Evolutionary conservation across 2,888 invertebrate genomes (phyloP).

Genomic region (Encarsia formosa): DNA sequence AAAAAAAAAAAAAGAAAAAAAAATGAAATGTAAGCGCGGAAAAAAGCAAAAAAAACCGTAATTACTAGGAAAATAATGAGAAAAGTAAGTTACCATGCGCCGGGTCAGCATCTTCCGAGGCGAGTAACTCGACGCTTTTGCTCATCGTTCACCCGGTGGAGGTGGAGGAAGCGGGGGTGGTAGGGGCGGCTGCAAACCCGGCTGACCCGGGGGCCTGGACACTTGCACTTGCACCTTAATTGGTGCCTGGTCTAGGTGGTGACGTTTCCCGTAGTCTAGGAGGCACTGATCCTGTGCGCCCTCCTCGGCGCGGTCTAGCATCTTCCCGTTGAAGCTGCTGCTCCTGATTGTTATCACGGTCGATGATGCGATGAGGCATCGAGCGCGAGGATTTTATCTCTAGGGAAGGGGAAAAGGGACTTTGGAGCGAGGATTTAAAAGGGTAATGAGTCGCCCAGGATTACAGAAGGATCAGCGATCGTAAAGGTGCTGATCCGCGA

Average conservation of each 20-base stretch:
- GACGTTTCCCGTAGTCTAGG: too few relatives aligned
- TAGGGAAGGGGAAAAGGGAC: too few relatives aligned
- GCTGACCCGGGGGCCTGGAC: neutral
- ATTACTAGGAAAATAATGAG: too few relatives aligned
- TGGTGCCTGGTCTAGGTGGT: too few relatives aligned
- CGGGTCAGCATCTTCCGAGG: conserved; percentile 45
- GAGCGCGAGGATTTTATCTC: too few relatives aligned
- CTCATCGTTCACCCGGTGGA: conserved; percentile 34
- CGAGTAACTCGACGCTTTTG: conserved; percentile 48
- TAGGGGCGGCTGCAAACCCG: neutral
- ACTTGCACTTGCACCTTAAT: neutral
- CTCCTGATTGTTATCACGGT: conserved; percentile 24
- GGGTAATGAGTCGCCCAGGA: too few relatives aligned
- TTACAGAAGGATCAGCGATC: too few relatives aligned
- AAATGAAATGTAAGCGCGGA: too few relatives aligned
- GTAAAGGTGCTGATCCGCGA: too few relatives aligned
- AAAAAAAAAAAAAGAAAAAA: too few relatives aligned
- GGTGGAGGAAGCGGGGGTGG: conserved; percentile 1
- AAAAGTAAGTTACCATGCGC: conserved; percentile 34
- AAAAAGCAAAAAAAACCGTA: too few relatives aligned
- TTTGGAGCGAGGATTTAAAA: too few relatives aligned
- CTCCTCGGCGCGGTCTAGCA: neutral
- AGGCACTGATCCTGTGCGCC: neutral
- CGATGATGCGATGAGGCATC: conserved; percentile 34
- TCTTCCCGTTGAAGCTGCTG: neutral